phyloP scores from a whole-genome alignment of 35 echinoderm and acorn worm genomes.

The Anneissia japonica region DNA sequence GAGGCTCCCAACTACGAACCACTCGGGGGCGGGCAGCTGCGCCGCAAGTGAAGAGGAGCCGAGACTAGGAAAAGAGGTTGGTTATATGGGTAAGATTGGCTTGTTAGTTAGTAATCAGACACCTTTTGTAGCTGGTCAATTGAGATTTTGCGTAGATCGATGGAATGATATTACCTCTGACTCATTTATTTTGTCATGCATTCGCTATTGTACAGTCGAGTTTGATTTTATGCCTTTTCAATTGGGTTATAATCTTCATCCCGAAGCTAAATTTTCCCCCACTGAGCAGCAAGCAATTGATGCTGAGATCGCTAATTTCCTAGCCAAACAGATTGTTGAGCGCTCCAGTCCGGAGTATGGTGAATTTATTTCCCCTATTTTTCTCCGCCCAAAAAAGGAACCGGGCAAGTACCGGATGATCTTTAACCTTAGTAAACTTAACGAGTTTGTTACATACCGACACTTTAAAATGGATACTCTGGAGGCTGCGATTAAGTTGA shows the following conservation, averaged over 20 bases:
- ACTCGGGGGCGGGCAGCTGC: no score
- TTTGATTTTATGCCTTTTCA: conserved; percentile 3
- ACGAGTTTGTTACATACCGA: background rate
- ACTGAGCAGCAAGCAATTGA: background rate
- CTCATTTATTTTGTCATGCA: background rate
- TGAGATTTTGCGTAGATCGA: background rate
- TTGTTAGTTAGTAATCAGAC: background rate
- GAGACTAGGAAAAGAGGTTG: background rate
- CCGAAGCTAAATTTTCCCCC: background rate
- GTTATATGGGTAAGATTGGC: background rate
- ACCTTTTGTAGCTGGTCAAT: background rate
- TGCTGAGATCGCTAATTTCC: background rate
- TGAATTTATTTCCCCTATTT: conserved; percentile 21
- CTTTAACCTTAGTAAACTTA: conserved; percentile 1
- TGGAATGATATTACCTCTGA: conserved; percentile 11
- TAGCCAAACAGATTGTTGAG: conserved; percentile 7
- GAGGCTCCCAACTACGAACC: background rate
- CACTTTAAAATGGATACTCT: conserved; percentile 44
- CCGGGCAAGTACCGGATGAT: conserved; percentile 11
- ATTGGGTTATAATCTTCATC: background rate
- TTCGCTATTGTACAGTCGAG: background rate
- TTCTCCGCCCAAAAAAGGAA: conserved; percentile 25
- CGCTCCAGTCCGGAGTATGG: background rate
- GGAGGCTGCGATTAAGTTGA: background rate
- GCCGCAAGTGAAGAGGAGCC: background rate